These are phyloP conservation scores for Drosophila kohkoa DNA, from an alignment of 1,140 invertebrate genomes.

Conservation along the genomic window DNA sequence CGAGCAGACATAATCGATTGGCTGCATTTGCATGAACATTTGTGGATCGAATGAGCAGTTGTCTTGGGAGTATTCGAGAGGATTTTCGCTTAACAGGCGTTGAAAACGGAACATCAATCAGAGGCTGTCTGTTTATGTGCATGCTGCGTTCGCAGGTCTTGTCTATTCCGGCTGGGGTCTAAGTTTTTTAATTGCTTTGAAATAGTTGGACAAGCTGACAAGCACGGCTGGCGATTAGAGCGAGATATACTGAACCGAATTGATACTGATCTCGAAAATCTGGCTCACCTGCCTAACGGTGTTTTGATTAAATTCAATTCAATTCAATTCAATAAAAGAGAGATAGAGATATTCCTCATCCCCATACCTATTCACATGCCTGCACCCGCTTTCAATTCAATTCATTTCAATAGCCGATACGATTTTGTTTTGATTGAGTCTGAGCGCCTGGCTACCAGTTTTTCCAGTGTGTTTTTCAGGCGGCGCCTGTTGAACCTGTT, in stretches of 20 bases:
- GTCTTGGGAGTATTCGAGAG: constrained; percentile 13
- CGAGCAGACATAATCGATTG: constrained; percentile 32
- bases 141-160: neutral
- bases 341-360: constrained; percentile 17
- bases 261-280: constrained; percentile 56
- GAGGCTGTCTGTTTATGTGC: constrained; percentile 28
- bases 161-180: constrained; percentile 5
- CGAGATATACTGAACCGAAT: constrained; percentile 15
- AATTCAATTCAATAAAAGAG: constrained; percentile 25
- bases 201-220: constrained; percentile 61
- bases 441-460: constrained; percentile 60
- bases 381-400: constrained; percentile 53
- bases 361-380: constrained; percentile 1
- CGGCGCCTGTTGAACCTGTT: constrained; percentile 73
- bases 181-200: constrained; percentile 70
- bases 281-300: constrained; percentile 60
- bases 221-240: constrained; percentile 40
- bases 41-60: constrained; percentile 1
- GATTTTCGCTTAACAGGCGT: constrained; percentile 38
- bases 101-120: constrained; percentile 65
- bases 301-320: constrained; percentile 72
- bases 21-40: constrained; percentile 36
- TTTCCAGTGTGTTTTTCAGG: constrained; percentile 56
- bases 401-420: constrained; percentile 49
- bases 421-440: constrained; percentile 72